These are phyloP conservation scores for Agrilus mali DNA, from an alignment of 2,888 invertebrate genomes.

Conservation along the genomic window DNA sequence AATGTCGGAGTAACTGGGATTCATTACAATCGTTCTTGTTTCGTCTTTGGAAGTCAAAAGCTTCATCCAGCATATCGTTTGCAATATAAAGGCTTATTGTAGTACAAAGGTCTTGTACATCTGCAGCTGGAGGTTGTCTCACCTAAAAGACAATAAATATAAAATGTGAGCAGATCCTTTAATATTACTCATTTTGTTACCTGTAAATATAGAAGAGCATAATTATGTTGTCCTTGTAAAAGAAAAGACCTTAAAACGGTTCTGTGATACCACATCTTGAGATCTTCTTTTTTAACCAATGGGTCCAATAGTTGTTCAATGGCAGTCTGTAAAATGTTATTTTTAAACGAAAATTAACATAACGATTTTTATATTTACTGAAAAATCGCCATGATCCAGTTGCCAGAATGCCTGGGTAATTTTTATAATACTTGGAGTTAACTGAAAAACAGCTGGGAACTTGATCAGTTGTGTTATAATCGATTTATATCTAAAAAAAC, in stretches of 20 bases:
- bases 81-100: constrained; percentile 49
- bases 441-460: constrained; percentile 67
- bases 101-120: constrained; percentile 37
- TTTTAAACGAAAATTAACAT: constrained; percentile 1
- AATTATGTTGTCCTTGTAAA: constrained; percentile 52
- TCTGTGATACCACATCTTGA: constrained; percentile 62
- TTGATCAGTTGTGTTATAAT: constrained; percentile 61
- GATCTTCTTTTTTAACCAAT: constrained; percentile 38
- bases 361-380: constrained; percentile 37
- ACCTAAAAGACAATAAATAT: constrained; percentile 21
- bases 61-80: constrained; percentile 50
- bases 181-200: constrained; percentile 27
- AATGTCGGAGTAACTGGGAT: constrained; percentile 42
- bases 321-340: constrained; percentile 40
- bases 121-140: constrained; percentile 26
- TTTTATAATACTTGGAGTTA: constrained; percentile 62
- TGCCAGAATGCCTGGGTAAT: constrained; percentile 82
- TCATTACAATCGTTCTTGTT: constrained; percentile 38
- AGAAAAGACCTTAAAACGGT: constrained; percentile 53
- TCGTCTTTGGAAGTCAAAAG: constrained; percentile 48
- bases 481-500: constrained; percentile 39
- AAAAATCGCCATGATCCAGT: constrained; percentile 73
- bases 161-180: not conserved
- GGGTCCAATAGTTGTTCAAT: constrained; percentile 51
- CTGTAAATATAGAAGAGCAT: constrained; percentile 58